phyloP scores from a whole-genome alignment of 2,797 vertebrate genomes.

The Aulostomus chinensis region DNA sequence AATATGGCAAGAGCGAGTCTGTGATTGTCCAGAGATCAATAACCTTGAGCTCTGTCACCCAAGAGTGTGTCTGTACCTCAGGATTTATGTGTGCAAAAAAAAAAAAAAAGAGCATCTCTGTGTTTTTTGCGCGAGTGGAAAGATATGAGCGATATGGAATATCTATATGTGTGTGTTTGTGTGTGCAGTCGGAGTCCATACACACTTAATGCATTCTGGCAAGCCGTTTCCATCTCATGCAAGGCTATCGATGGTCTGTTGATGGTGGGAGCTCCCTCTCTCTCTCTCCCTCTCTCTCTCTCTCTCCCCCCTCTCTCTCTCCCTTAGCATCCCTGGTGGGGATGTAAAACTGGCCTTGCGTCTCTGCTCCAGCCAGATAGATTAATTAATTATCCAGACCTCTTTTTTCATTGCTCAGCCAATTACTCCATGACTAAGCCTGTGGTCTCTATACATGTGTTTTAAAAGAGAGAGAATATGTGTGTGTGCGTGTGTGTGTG shows the following conservation, averaged over 20 bases:
- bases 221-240: constrained; percentile 50
- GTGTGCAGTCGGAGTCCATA: constrained; percentile 17
- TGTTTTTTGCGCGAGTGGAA: not conserved
- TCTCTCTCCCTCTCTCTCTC: constrained; percentile 7
- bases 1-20: constrained; percentile 21
- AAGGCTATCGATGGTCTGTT: constrained; percentile 47
- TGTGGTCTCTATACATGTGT: constrained; percentile 87
- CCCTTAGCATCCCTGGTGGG: constrained; percentile 60
- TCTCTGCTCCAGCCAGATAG: constrained; percentile 91
- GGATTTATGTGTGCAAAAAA: not conserved
- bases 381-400: constrained; percentile 90
- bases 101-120: not conserved
- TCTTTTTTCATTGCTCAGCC: constrained; percentile 75
- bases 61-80: not conserved
- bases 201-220: constrained; percentile 41
- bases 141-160: not conserved
- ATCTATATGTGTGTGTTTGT: constrained; percentile 10
- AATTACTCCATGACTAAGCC: constrained; percentile 89
- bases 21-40: constrained; percentile 49
- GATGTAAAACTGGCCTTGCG: constrained; percentile 90
- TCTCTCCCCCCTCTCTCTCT: constrained; percentile 5
- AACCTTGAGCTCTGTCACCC: constrained; percentile 16
- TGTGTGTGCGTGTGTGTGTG: constrained; percentile 1
- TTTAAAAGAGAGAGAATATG: constrained; percentile 70
- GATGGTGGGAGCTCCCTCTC: constrained; percentile 20